Conservation (phyloP, 2,113 vertebrate species). For the Mola mola region DNA sequence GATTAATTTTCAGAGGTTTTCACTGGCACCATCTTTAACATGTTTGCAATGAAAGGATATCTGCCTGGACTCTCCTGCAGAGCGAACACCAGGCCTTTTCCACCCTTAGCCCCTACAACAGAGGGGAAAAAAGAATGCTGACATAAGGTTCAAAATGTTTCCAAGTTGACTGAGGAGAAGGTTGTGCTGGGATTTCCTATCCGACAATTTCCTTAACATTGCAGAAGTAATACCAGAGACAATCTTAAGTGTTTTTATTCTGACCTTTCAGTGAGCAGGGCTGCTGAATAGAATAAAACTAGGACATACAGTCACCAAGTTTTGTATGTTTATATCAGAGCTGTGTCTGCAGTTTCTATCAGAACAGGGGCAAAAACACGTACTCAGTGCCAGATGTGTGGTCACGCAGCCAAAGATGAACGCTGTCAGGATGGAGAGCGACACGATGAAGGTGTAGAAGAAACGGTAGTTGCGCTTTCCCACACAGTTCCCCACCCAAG, state of each 20-base stretch:
- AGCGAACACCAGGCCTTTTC: conserved; percentile 84
- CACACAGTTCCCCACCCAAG: conserved; percentile 98
- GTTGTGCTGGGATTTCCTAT: not conserved
- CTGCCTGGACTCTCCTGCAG: conserved; percentile 93
- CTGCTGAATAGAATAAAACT: no score
- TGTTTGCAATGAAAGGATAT: conserved; percentile 90
- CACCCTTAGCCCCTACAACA: conserved; percentile 85
- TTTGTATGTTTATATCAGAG: no score
- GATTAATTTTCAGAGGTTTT: no score
- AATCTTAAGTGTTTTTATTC: no score
- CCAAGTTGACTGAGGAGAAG: no score
- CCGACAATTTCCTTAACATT: not conserved
- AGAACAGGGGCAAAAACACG: conserved; percentile 43
- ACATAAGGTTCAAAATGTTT: not conserved
- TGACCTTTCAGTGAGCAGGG: not conserved
- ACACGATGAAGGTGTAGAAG: conserved; percentile 96
- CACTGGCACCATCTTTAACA: no score
- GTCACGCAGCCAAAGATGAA: conserved; percentile 96
- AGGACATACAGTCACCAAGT: no score
- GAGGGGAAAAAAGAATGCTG: not conserved
- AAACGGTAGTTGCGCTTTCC: conserved; percentile 96
- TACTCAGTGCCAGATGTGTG: conserved; percentile 93
- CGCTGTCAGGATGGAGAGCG: conserved; percentile 92
- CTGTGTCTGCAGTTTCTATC: no score
- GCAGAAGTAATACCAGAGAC: not conserved